Conservation (phyloP, 2,888 invertebrate species). For the Hermodice carunculata region DNA sequence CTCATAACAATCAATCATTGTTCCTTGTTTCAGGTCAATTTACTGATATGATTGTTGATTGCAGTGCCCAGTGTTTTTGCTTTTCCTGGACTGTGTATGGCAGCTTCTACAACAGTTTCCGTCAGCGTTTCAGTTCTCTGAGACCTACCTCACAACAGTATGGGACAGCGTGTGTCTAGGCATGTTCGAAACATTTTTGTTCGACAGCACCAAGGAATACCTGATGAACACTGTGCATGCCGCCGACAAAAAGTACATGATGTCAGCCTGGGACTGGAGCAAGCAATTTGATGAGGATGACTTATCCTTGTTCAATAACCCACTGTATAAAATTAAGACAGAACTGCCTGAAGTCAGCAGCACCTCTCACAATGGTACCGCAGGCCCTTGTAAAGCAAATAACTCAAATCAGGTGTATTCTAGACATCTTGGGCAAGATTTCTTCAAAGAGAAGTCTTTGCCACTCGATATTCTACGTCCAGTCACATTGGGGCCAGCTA, state of each 20-base stretch:
- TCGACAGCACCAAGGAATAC: constrained; percentile 86
- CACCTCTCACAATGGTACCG: constrained; percentile 2
- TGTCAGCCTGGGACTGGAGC: constrained; percentile 87
- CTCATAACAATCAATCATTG: too few relatives aligned
- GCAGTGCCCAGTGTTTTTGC: constrained; percentile 87
- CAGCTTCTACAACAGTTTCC: constrained; percentile 91
- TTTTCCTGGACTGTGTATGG: constrained; percentile 95
- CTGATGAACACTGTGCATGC: not conserved
- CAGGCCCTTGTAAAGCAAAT: constrained; percentile 47
- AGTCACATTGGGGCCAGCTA: constrained; percentile 27
- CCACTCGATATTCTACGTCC: constrained; percentile 28
- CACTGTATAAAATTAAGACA: constrained; percentile 74
- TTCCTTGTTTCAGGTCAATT: too few relatives aligned
- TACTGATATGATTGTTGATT: too few relatives aligned
- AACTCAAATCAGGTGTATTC: constrained; percentile 24
- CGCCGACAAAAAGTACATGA: not conserved
- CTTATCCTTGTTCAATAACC: constrained; percentile 86
- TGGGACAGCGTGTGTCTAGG: constrained; percentile 93
- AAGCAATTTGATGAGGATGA: constrained; percentile 88
- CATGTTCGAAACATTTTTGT: constrained; percentile 92
- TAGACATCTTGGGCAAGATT: constrained; percentile 31
- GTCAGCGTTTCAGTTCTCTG: constrained; percentile 89
- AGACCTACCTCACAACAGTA: constrained; percentile 90
- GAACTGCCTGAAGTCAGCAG: constrained; percentile 2
- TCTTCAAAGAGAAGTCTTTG: not conserved